Base-by-base conservation (phyloP, 2,113 vertebrate genomes). In the Arizona elegans region DNA sequence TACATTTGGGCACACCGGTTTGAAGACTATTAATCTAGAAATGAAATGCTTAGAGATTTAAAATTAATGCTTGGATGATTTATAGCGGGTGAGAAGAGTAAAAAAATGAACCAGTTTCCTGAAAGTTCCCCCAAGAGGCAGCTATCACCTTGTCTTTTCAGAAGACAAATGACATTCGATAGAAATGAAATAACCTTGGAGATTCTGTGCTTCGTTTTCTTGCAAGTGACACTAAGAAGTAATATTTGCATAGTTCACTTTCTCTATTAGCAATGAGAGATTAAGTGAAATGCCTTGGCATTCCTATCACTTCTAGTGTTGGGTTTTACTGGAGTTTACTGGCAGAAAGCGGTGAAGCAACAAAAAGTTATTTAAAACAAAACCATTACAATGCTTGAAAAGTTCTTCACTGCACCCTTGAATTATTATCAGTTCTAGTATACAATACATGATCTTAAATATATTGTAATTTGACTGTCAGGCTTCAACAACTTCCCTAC, bases 181-280 rank as follows among this genome's bases (percentile, higher is more conserved):
- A 52, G 24, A 52, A 15, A 87, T 29, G 23, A 92, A 88, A 70
- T 56, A 55, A 62, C 87, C 59, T 70, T 70, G 33, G 62, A 62
- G 47, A 92, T 29, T 56, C 62, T 89, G 70, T 88, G 29, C 59
- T 88, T 70, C n/a, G 65, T 65, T 54, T 56, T 54, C 33, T 92
- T 47, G 26, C 62, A 53, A 86, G 21, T 43, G 15, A 62, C 89
- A 90, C 12, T 65, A 85, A 26, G n/a, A 23, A 53, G 56, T 65
- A 65, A 90, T 92, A 97, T 97, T 96, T 95, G 92, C 91, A 92
- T 90, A 26, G 91, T 58, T 62, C 92, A 90, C 93, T 97, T 95
- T 95, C 95, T 93, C 93, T 97, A 96, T 92, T 97, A 97, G 96
- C 97, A 96, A 91, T 23, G 93, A 92, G 58, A 88, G 52, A 47